Conservation (phyloP, 2,888 invertebrate species). For the Odontothrips loti region DNA sequence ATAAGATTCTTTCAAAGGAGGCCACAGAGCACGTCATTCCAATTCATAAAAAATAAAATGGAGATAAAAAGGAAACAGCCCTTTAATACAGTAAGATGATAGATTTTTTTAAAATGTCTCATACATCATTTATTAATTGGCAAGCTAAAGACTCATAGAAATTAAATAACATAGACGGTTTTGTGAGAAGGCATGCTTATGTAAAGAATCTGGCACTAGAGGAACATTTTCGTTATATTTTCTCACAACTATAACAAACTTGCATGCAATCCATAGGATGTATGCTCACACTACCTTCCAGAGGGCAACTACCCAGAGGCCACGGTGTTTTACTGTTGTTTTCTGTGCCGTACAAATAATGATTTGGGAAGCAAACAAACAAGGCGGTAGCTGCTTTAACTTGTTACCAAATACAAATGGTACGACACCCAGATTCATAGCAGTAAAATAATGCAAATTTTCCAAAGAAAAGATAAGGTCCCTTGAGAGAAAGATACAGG, state of each 20-base stretch:
- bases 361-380: too few species aligned
- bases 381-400: too few species aligned
- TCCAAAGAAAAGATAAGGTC: not conserved
- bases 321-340: too few species aligned
- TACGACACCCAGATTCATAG: not conserved
- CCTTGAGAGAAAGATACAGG: constrained; percentile 11
- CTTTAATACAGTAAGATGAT: constrained; percentile 10
- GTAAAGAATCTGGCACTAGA: constrained; percentile 8
- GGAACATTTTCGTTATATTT: constrained; percentile 15
- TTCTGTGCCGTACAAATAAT: too few species aligned
- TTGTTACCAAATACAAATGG: too few species aligned
- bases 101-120: not conserved
- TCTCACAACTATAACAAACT: not conserved
- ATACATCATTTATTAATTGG: constrained; percentile 18
- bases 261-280: not conserved
- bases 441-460: not conserved
- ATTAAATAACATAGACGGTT: constrained; percentile 19
- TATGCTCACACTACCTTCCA: too few species aligned
- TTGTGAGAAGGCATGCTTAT: constrained; percentile 1
- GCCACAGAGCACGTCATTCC: constrained; percentile 3
- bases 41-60: not conserved
- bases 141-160: constrained; percentile 20
- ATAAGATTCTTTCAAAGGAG: not conserved
- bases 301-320: too few species aligned
- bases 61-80: constrained; percentile 14